Percentiles rank a stretch among this genome's conserved stretches.
These are phyloP conservation scores for Agrochola circellaris DNA, from an alignment of 2,888 invertebrate species.

Conservation along the genomic window DNA sequence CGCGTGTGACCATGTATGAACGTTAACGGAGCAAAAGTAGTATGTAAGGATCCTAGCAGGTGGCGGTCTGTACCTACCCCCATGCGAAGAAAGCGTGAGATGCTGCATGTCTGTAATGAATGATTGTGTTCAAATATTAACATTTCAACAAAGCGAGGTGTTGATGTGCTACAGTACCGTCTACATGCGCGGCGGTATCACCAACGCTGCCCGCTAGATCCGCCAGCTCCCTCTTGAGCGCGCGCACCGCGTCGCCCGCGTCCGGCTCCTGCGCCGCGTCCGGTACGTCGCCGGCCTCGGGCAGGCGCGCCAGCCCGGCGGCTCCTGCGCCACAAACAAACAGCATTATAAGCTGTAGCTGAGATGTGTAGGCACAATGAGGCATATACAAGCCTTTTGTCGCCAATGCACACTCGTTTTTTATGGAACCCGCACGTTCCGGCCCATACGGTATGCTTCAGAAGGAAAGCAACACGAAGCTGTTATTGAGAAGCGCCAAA, in stretches of 20 bases:
- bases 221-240: slow-evolving; percentile 80
- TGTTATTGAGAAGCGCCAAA: too few relatives aligned
- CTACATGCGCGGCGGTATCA: slow-evolving; percentile 67
- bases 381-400: not conserved
- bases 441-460: not conserved
- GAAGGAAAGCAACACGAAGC: too few relatives aligned
- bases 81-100: too few relatives aligned
- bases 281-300: slow-evolving; percentile 44
- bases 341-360: not conserved
- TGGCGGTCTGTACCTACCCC: too few relatives aligned
- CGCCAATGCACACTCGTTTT: not conserved
- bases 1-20: too few relatives aligned
- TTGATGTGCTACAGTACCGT: slow-evolving; percentile 41
- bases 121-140: too few relatives aligned
- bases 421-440: not conserved
- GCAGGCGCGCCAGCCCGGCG: slow-evolving; percentile 77
- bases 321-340: slow-evolving; percentile 49
- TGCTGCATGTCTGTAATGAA: too few relatives aligned
- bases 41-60: too few relatives aligned
- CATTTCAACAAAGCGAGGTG: too few relatives aligned
- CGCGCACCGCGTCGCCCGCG: slow-evolving; percentile 69
- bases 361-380: not conserved
- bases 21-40: too few relatives aligned
- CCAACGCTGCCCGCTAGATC: slow-evolving; percentile 86
- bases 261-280: slow-evolving; percentile 22